Evolutionary conservation across 2,797 vertebrate species (phyloP), one percentile per base, ranked within the genome.

Genomic region (Gallinago solitaria): DNA sequence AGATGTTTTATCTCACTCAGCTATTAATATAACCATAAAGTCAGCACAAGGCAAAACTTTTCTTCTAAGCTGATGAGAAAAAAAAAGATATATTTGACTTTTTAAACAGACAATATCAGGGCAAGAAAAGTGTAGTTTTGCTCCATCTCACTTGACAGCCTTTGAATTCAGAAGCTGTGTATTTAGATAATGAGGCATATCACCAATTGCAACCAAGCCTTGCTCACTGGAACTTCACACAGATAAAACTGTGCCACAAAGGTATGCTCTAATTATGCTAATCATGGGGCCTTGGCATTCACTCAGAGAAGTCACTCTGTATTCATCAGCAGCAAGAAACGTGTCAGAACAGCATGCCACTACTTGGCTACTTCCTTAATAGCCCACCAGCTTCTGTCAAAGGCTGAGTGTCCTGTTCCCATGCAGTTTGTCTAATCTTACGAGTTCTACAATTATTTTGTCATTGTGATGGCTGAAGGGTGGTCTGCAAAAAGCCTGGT

Each of bases 381-480:
- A 97, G 93, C 95, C 94, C 94, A 60, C 95, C 87, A 96, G 94
- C 93, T 96, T 96, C 97, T 97, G 96, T 97, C 97, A 96, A 94
- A 93, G 76, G 83, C 86, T 95, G 88, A 11, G 93, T 90, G 97
- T 97, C 97, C 96, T 97, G 95, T 95, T 96, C 96, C 86, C 89
- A 71, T 92, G 96, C 45, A 96, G 95, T 92, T 96, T 96, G 87
- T 90, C 97, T 97, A 94, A 96, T 97, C 96, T 95, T 91, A 83
- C 9, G 16, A 94, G 87, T 97, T 93, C 96, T 96, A 84, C 97
- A 98, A 98, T 98, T 98, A 97, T 97, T 97, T 94, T 97, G 98
- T 98, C 98, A 97, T 43, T 76, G 71, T 95, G 95, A 96, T 90
- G 89, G 90, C 35, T 96, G 94, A 97, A 95, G 83, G 45, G 70